Base-by-base conservation (phyloP, 1,140 invertebrate genomes). In the Lepeophtheirus salmonis region DNA sequence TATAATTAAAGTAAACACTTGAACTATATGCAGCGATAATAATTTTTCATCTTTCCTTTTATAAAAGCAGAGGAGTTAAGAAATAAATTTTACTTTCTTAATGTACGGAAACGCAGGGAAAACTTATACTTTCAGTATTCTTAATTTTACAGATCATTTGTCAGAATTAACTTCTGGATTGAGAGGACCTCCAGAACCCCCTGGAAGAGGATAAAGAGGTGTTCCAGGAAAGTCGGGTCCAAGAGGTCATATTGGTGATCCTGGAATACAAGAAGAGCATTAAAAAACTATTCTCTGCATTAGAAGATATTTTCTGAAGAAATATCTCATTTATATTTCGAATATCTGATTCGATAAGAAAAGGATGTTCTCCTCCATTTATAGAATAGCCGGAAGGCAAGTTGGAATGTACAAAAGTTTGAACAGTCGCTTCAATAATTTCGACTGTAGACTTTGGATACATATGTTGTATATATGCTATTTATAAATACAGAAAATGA, bases 401-500 rank as follows among this genome's bases (percentile, higher is more conserved):
- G 3, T 26, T 17, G 3, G 57, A 20, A 17, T 26, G 57, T 13
- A 59, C 18, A 10, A 30, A 50, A 2, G 57, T 23, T 59, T 41
- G 26, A 51, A 59, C 48, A 17, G 57, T 26, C 1, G 57, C 57
- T 23, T 59, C 57, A 20, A 59, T 22, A 12, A 59, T 59, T 21
- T 41, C 18, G 12, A 59, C 30, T 3, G 23, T 24, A 14, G n/a
- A 10, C n/a, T 22, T n/a, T 52, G 16, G 26, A 16, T 30, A n/a
- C 1, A 41, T 24, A 24, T 16, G 17, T 14, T 24, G 21, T 30
- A 16, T 57, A n/a, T 57, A 57, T 65, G 81, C 80, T 76, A 80
- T 6, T 75, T 73, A 64, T 80, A 78, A 62, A 81, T 73, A 64
- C 78, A 81, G 64, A 79, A 82, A 6, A 80, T 71, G 0, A 77